Conservation (phyloP, 64 coral and sea anemone genomes). For the Montipora capricornis region DNA sequence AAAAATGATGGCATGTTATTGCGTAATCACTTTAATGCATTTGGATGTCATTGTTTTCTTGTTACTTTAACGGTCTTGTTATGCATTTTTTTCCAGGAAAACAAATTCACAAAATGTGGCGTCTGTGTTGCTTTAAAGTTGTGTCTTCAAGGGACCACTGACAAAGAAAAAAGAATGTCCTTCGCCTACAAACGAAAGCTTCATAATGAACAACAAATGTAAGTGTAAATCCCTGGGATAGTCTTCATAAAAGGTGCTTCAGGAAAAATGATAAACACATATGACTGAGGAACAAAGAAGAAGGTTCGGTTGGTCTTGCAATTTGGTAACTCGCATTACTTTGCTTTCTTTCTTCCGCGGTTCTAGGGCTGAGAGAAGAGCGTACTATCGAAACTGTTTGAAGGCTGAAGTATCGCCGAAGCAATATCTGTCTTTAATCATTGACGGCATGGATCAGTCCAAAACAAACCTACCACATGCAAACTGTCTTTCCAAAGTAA, state of each 20-base stretch:
- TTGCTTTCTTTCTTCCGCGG: neutral
- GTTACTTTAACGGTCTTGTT: no score
- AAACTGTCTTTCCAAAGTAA: conserved; percentile 33
- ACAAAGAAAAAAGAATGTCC: neutral
- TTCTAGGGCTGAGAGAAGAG: conserved; percentile 12
- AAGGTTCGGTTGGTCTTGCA: neutral
- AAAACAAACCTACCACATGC: conserved; percentile 28
- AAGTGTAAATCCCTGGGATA: neutral
- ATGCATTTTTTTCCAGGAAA: conserved; percentile 8
- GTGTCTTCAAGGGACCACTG: neutral
- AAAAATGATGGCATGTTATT: neutral
- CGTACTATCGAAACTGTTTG: conserved; percentile 1
- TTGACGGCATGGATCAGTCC: conserved; percentile 29
- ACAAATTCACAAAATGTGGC: conserved; percentile 45
- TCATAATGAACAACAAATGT: conserved; percentile 25
- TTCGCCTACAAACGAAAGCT: neutral
- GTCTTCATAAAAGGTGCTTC: no score
- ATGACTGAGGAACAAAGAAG: neutral
- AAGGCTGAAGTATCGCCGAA: conserved; percentile 17
- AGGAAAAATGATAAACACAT: neutral
- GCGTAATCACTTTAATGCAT: neutral
- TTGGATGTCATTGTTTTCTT: no score
- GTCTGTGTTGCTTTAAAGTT: neutral
- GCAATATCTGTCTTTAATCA: neutral
- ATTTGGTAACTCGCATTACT: no score